Base-by-base conservation (phyloP, 2,113 vertebrate genomes). In the Sinocyclocheilus grahami region DNA sequence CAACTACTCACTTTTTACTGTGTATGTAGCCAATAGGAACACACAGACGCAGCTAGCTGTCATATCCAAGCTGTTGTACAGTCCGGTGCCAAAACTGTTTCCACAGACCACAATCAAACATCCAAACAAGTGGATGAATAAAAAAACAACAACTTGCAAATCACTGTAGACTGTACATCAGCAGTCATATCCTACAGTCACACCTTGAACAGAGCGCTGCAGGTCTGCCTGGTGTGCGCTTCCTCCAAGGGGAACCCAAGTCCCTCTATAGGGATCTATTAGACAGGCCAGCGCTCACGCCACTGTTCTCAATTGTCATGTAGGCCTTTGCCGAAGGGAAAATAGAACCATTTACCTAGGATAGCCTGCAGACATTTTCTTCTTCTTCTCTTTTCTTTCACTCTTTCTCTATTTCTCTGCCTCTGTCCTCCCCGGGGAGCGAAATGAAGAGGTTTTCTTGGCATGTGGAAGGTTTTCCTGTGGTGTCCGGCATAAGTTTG, bases 311-410 rank as follows among this genome's bases (percentile, higher is more conserved):
- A 92, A 93, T 94, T 92, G 90, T 93, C 90, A 87, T 88, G 89
- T 85, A 89, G 89, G 89, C 88, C 90, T 88, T 93, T 89, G 93
- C 93, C 92, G 93, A 89, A 88, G 93, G 94, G 92, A 92, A 92
- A 94, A 93, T 93, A 88, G 89, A 94, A 94, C 92, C 92, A 92
- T 95, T 94, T 93, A 93, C 91, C 91, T 84, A 89, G 90, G 91
- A 92, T 91, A 90, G 92, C 94, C 93, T 90, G 91, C 92, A 91
- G 94, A 94, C 93, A 91, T 92, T 92, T 93, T 93, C 78, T 51
- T 33, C 79, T 77, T 82, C 85, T 79, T 88, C 46, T 85, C 24
- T 78, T 78, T 85, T 85, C 53, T 85, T 76, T 53, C 75, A 79
- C 60, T 39, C 37, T 83, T 30, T 85, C 67, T 63, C 16, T 67